Evolutionary conservation across 2,888 invertebrate genomes (phyloP), one percentile per base, ranked within the genome.

Genomic region (Agrotis ipsilon): DNA sequence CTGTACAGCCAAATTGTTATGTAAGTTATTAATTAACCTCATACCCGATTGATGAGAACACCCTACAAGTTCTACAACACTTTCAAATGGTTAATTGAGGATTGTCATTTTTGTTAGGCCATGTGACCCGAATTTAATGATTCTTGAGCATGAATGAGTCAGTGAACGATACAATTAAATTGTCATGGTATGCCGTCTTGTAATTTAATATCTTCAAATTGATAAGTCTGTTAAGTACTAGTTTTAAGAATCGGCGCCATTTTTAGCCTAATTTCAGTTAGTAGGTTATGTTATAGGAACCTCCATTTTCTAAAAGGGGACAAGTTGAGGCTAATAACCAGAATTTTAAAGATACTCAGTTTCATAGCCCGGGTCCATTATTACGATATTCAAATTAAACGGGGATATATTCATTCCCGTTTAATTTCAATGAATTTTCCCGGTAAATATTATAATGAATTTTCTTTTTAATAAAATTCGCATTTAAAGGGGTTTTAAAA

Each of bases 1-100:
- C 87, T 84, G 81, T 82, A 83, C 80, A 72, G 76, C 87, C 83
- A 88, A 92, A 90, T 89, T 89, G 88, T 90, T 90, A 85, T 88
- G 89, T 89, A 86, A 87, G 87, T 90, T 90, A 89, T 89, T 90
- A 90, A 92, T 91, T 81, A 75, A 68, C 55, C 66, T 72, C 72
- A 58, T 58, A 57, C 51, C 58, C 67, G 51, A 84, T 84, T 84
- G 81, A 77, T 75, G 81, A 70, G 80, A 80, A 77, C 72, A 75
- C 68, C 19, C 55, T n/a, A 55, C 55, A 32, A 55, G 55, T 55
- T 7, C 55, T 71, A 61, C 58, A 46, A 72, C 76, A 65, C 65
- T 82, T 78, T 81, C 75, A 78, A 88, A 78, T 72, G 72, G 81
- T 86, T 87, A 88, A 89, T 89, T 89, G 85, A 81, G 78, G 82